A percentile compares a stretch with the other conserved stretches of the same genome.
Conservation (phyloP, 2,113 vertebrate genomes). For the Paramormyrops kingsleyae region DNA sequence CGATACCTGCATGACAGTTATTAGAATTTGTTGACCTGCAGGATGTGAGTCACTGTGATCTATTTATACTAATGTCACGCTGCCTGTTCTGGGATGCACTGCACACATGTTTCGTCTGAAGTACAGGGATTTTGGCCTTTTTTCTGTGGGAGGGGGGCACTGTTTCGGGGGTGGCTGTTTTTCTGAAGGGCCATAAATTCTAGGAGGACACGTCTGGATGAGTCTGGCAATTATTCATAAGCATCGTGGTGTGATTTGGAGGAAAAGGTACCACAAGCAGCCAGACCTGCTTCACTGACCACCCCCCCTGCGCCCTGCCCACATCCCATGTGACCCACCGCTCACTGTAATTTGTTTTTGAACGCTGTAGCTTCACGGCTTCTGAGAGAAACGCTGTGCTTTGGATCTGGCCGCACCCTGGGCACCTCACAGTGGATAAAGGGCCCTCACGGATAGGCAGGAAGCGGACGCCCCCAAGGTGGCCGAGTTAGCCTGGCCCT, state of each 20-base stretch:
- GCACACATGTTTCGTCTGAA: constrained; percentile 25
- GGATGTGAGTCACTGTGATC: constrained; percentile 48
- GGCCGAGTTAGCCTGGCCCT: neutral
- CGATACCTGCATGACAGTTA: constrained; percentile 42
- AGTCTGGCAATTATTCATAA: constrained; percentile 36
- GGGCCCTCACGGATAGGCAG: neutral
- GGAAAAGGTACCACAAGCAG: neutral
- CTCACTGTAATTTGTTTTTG: neutral
- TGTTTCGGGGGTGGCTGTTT: neutral
- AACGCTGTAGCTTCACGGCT: neutral
- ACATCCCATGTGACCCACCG: neutral
- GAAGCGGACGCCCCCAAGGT: neutral
- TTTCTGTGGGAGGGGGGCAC: neutral
- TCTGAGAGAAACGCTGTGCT: neutral
- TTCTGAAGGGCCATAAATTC: constrained; percentile 27
- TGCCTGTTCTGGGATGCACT: constrained; percentile 25
- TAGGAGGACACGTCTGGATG: constrained; percentile 34
- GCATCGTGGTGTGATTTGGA: neutral
- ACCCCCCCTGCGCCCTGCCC: neutral
- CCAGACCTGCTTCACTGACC: neutral
- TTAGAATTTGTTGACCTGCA: constrained; percentile 50
- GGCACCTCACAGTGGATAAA: neutral
- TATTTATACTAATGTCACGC: constrained; percentile 47
- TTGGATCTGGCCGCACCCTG: neutral
- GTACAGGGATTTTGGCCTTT: constrained; percentile 20